Evolutionary conservation across 2,888 invertebrate genomes (phyloP), one percentile per base, ranked within the genome.

Genomic region (Bombylius discolor): DNA sequence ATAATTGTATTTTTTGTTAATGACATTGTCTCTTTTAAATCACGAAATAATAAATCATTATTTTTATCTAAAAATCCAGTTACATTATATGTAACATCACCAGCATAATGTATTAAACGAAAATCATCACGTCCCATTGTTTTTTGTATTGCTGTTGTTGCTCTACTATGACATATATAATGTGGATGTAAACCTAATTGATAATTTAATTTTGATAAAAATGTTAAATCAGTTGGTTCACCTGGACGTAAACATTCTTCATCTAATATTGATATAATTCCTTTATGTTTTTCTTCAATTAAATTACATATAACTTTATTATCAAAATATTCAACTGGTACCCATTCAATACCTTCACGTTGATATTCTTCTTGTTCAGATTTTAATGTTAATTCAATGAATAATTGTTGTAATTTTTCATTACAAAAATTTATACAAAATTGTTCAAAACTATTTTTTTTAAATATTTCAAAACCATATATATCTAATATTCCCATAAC

Each of bases 361-460:
- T 85, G 76, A 68, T 95, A 95, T 70, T 95, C 94, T 66, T 94
- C 92, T 71, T 95, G 94, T 70, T 95, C 94, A 13, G 89, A 89
- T 68, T 89, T 89, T 47, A 95, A 74, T 0, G 94, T 94, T 66
- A 94, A 75, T 71, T 93, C 87, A 68, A 95, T 94, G 74, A 95
- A 95, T 59, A 95, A 76, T 73, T 95, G 94, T 70, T 95, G 94
- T 59, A 95, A 79, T 72, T 95, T 95, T 76, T 95, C 94, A 70
- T 95, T 95, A 72, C 94, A 95, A 77, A 89, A 94, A 76, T 95
- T 95, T 60, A 95, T 95, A 76, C 94, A 94, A 71, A 95, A 89
- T 74, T 95, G 94, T 71, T 72, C 70, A 59, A 68, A 72, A 85
- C 88, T 88, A 69, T 95, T 95, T 63, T 82, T 85, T 53, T 88